phyloP scores from a whole-genome alignment of 2,797 vertebrate genomes.

The Myotis pilosus region DNA sequence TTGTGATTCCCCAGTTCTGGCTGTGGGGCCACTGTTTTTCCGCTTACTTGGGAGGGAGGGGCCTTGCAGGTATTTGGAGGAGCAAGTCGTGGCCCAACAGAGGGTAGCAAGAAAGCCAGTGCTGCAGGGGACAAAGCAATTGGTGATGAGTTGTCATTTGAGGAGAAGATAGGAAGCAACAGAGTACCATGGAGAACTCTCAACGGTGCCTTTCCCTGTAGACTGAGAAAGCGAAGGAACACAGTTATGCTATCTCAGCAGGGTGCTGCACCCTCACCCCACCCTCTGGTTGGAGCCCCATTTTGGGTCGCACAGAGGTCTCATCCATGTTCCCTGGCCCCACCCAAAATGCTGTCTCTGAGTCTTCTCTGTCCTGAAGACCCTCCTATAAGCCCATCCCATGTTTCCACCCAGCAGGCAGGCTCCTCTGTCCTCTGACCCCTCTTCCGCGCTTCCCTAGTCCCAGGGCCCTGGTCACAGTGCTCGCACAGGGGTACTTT shows the following conservation, averaged over 20 bases:
- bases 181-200: accelerated
- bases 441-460: background rate
- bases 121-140: background rate
- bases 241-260: background rate
- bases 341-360: background rate
- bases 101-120: background rate
- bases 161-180: background rate
- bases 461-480: background rate
- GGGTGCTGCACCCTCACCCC: accelerated
- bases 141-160: background rate
- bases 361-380: background rate
- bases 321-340: too few relatives aligned
- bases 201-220: background rate
- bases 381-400: background rate
- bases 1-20: background rate
- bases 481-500: background rate
- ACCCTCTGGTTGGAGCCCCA: background rate
- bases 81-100: background rate
- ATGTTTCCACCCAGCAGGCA: background rate
- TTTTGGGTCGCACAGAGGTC: background rate
- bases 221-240: background rate
- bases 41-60: background rate
- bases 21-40: background rate
- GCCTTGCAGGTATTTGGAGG: background rate
- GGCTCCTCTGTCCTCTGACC: background rate